Conservation (phyloP, 1,140 invertebrate species). For the Ceratina japonica region DNA sequence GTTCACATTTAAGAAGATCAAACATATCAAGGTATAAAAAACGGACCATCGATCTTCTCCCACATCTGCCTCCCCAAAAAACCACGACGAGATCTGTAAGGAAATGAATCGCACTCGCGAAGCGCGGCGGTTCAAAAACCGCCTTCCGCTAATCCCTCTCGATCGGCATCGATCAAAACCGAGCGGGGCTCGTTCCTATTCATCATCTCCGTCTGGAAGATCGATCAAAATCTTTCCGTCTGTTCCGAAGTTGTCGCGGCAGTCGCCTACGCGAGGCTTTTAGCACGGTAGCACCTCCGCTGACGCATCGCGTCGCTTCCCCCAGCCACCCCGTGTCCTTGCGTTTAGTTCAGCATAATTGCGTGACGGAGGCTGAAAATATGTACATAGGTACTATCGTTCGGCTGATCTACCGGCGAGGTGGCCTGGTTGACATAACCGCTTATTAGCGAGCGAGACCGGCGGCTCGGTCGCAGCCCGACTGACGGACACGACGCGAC, state of each 20-base stretch:
- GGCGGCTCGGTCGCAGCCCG: slow-evolving; percentile 29
- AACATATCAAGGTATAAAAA: not conserved
- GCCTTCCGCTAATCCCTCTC: slow-evolving; percentile 13
- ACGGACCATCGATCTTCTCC: slow-evolving; percentile 18
- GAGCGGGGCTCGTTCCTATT: slow-evolving; percentile 18
- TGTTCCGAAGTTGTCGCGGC: not conserved
- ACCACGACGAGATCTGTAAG: not conserved
- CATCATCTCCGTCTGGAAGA: slow-evolving; percentile 31
- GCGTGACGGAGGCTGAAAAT: slow-evolving; percentile 28
- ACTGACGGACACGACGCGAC: slow-evolving; percentile 43
- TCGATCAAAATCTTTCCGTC: slow-evolving; percentile 41
- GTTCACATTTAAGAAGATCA: not conserved
- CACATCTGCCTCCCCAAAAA: slow-evolving; percentile 1
- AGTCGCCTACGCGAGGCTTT: too few species aligned
- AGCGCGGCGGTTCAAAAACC: not conserved
- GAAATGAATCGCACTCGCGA: slow-evolving; percentile 24
- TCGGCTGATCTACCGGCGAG: slow-evolving; percentile 30
- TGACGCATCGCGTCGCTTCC: not conserved
- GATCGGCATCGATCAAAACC: slow-evolving; percentile 46
- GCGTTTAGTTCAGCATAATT: slow-evolving; percentile 50
- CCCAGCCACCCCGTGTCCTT: slow-evolving; percentile 7
- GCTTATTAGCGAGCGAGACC: slow-evolving; percentile 50
- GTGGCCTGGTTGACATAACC: slow-evolving; percentile 48
- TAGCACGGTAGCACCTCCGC: slow-evolving; percentile 24
- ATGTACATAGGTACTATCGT: slow-evolving; percentile 57